Percentiles rank a stretch among this genome's conserved stretches.
Evolutionary conservation across 2,113 vertebrate genomes (phyloP).

Genomic region (Datnioides undecimradiatus): DNA sequence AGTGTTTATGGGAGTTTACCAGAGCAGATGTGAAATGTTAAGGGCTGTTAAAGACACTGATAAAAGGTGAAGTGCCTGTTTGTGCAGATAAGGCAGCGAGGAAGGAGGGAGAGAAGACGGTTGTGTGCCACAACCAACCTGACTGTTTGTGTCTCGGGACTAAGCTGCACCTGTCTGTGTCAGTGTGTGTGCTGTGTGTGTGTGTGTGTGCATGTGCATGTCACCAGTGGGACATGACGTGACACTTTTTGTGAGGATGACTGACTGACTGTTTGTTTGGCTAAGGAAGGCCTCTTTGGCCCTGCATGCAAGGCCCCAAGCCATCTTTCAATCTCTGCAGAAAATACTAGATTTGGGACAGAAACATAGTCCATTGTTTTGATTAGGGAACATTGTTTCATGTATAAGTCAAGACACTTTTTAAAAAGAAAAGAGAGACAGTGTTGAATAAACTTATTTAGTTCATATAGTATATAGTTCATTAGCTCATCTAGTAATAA

Average conservation of each 20-base stretch:
- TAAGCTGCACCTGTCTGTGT: constrained; percentile 61
- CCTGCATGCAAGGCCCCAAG: background rate
- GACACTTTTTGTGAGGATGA: constrained; percentile 9
- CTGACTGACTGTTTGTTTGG: background rate
- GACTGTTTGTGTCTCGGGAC: constrained; percentile 30
- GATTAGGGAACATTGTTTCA: background rate
- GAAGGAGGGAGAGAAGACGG: constrained; percentile 15
- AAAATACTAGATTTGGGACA: background rate
- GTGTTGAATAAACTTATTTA: background rate
- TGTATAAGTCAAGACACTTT: background rate
- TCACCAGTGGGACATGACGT: background rate
- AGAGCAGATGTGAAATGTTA: constrained; percentile 73
- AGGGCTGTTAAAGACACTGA: constrained; percentile 57
- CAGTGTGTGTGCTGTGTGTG: constrained; percentile 4
- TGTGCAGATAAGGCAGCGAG: constrained; percentile 71
- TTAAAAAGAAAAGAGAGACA: background rate
- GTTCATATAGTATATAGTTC: no score
- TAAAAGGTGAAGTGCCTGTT: constrained; percentile 64
- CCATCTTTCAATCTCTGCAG: background rate
- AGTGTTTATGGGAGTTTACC: constrained; percentile 66
- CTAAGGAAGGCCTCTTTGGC: background rate
- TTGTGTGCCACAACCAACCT: constrained; percentile 41
- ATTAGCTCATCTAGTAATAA: no score
- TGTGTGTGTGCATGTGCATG: no score
- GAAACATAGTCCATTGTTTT: background rate